Conservation (phyloP, 2,113 vertebrate species). For the Haemorhous mexicanus region DNA sequence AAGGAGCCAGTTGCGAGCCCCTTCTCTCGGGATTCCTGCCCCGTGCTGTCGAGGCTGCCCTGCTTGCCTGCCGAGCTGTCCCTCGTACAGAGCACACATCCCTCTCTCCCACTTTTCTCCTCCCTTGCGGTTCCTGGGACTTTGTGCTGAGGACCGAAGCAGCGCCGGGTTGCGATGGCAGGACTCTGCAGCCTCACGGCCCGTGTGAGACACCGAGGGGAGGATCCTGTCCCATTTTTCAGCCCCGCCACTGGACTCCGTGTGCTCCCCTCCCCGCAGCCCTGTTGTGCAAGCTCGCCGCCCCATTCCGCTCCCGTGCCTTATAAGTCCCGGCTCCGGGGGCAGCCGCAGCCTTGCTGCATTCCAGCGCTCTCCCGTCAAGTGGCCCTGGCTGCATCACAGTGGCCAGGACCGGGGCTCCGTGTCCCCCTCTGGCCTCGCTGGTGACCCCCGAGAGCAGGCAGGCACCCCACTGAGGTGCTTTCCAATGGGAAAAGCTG, state of each 20-base stretch:
- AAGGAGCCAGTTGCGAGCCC: neutral
- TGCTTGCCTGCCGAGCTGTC: neutral
- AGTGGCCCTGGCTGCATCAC: neutral
- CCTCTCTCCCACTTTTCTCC: neutral
- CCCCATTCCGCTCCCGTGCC: slow-evolving; percentile 17
- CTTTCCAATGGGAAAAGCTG: neutral
- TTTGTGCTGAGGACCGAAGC: neutral
- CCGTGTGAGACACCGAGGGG: accelerated
- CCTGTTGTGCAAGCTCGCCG: neutral
- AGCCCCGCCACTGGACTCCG: accelerated
- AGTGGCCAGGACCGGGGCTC: neutral
- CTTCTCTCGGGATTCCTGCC: neutral
- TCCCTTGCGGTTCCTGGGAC: neutral
- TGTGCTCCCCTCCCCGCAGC: neutral
- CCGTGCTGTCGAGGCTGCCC: accelerated
- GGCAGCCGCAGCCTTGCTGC: slow-evolving; percentile 13
- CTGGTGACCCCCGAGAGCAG: accelerated
- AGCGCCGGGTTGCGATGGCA: accelerated
- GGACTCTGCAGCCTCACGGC: neutral
- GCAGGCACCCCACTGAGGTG: neutral
- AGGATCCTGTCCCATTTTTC: neutral
- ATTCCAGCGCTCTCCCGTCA: slow-evolving; percentile 70
- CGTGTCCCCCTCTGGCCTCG: neutral
- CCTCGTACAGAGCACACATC: neutral
- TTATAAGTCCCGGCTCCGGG: slow-evolving; percentile 71